These are phyloP conservation scores for Bradysia coprophila DNA, from an alignment of 1,140 invertebrate genomes.

Conservation along the genomic window DNA sequence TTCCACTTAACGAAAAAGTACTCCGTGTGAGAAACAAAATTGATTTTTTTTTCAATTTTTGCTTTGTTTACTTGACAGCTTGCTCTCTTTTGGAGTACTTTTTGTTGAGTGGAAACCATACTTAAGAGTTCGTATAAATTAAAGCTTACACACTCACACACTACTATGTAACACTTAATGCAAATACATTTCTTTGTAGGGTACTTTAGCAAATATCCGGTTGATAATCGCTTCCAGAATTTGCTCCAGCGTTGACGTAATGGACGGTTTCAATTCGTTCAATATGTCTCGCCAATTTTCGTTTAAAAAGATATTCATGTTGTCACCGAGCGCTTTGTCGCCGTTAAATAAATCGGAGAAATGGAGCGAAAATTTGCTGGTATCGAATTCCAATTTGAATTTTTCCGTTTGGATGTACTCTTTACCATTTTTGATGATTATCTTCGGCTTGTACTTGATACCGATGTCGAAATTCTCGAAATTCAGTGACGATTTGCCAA, in stretches of 20 bases:
- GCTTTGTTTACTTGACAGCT: no score
- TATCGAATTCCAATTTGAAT: neutral
- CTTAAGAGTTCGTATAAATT: no score
- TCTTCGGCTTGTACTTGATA: neutral
- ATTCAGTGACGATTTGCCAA: neutral
- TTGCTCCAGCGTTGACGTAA: neutral
- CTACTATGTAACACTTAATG: no score
- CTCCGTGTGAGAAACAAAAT: no score
- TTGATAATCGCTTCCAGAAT: neutral
- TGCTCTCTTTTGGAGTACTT: no score
- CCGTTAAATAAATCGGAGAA: conserved; percentile 1
- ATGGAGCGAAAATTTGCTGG: neutral
- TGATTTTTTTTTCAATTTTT: no score
- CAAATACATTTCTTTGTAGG: neutral
- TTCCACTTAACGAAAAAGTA: no score
- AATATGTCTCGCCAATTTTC: neutral
- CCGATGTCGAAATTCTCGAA: neutral
- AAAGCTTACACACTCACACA: no score
- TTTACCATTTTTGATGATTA: neutral
- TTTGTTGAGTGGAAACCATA: no score
- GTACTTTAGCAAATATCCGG: neutral
- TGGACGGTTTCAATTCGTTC: neutral
- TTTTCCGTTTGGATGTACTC: conserved; percentile 1
- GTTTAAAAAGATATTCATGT: conserved; percentile 1
- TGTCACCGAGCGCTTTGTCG: neutral